Base-by-base conservation (phyloP, 2,888 invertebrate genomes). In the Ypsolopha sequella region DNA sequence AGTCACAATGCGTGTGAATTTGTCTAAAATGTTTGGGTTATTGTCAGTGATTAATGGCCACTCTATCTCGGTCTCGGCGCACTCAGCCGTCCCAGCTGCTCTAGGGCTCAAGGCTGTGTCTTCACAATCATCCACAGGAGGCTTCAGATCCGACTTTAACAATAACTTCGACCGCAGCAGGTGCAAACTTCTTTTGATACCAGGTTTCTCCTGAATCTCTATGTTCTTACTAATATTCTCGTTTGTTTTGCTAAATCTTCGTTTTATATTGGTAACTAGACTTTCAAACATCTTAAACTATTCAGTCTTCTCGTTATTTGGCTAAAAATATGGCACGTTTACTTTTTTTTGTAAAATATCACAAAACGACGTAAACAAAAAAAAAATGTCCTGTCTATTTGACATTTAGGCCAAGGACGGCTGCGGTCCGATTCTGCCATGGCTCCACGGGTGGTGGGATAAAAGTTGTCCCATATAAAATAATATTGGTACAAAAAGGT, bases 1-100 rank as follows among this genome's bases (percentile, higher is more conserved):
- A 50, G 73, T 76, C 52, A 85, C 70, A 54, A 87, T 86, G 63
- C 70, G 75, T 51, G 86, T 87, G 65, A 87, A 87, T 70, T 76
- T 87, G 51, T 80, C 84, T 68, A 87, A 68, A 55, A 86, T 74
- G 56, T 85, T 76, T 52, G 82, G 82, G 59, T 77, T 80, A 60
- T 80, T 75, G 59, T 88, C 86, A 55, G 80, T 75, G 44, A 89
- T 70, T 52, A 74, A 67, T 54, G 90, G 89, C 88, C 90, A 90
- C 61, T 88, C 88, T 56, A 89, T 81, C 59, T 86, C 84, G 36
- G 81, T 86, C 57, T 77, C 63, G 43, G 75, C 81, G 68, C 77
- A 79, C 56, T 79, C 80, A 44, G 73, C 76, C 41, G 73, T 68
- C 35, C 88, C 85, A 62, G 81, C 79, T 51, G 89, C 89, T 62